Percentiles rank a stretch among this genome's conserved stretches.
These are phyloP conservation scores for Tricholaema leucomelas DNA, from an alignment of 2,113 vertebrate genomes.

Conservation along the genomic window DNA sequence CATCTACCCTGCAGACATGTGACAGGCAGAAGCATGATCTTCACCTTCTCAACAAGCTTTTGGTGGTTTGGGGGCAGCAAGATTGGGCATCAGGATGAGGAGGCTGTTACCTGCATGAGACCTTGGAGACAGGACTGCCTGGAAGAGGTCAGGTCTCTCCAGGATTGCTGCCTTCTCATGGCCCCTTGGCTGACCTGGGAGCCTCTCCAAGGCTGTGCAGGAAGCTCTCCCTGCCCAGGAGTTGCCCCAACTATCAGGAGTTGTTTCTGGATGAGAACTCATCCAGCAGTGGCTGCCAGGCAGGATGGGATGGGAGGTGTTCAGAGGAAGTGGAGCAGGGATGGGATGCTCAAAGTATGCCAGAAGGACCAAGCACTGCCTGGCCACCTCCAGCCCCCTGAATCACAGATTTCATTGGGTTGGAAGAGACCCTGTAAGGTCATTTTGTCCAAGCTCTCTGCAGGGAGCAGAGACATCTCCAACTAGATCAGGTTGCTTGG, in stretches of 20 bases:
- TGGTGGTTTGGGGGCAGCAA: background rate
- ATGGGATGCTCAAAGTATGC: background rate
- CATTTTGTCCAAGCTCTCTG: too few species aligned
- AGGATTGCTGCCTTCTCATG: fast-evolving
- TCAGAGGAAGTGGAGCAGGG: background rate
- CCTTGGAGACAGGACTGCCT: background rate
- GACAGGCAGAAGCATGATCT: background rate
- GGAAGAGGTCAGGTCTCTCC: background rate
- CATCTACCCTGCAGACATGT: background rate
- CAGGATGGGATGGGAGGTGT: background rate
- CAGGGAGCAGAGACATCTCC: too few species aligned
- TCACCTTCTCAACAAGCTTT: background rate
- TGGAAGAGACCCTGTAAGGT: too few species aligned
- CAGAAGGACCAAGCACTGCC: background rate
- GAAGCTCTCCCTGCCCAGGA: background rate
- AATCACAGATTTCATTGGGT: background rate
- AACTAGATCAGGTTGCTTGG: too few species aligned
- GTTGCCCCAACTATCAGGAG: fast-evolving
- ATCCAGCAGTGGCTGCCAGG: background rate
- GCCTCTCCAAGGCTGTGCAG: background rate
- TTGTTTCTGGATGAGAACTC: background rate
- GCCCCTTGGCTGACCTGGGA: background rate
- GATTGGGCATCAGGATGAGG: background rate
- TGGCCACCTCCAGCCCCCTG: background rate
- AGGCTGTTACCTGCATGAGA: background rate